Conservation (phyloP, 2,888 invertebrate genomes). For the Noctuana brunneofusca region DNA sequence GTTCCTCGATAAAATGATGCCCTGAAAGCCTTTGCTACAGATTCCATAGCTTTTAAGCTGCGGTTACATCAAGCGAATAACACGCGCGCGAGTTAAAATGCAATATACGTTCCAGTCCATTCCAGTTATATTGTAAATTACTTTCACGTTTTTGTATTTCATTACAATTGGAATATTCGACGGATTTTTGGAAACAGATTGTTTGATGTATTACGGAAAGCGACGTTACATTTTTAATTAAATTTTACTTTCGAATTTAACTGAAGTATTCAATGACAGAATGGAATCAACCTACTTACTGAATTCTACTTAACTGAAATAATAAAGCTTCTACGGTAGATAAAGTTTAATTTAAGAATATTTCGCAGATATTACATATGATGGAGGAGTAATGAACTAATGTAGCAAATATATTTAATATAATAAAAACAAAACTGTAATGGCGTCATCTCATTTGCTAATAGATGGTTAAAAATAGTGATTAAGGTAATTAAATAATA, state of each 20-base stretch:
- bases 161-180: neutral
- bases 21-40: constrained; percentile 25
- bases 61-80: constrained; percentile 7
- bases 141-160: neutral
- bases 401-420: no score
- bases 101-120: neutral
- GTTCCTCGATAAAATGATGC: constrained; percentile 24
- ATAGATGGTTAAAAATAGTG: no score
- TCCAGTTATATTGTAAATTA: neutral
- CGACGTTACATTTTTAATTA: neutral
- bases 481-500: no score
- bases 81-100: constrained; percentile 7
- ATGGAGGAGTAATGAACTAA: no score
- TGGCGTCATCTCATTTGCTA: no score
- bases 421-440: no score
- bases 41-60: constrained; percentile 19
- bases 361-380: no score
- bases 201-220: neutral
- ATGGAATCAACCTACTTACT: no score
- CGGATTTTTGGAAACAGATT: neutral
- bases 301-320: no score
- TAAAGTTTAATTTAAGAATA: no score
- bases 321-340: no score
- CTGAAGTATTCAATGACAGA: neutral
- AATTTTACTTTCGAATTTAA: neutral